Evolutionary conservation across 2,113 vertebrate genomes (phyloP), one percentile per base, ranked within the genome.

Genomic region (Hyaena hyaena): DNA sequence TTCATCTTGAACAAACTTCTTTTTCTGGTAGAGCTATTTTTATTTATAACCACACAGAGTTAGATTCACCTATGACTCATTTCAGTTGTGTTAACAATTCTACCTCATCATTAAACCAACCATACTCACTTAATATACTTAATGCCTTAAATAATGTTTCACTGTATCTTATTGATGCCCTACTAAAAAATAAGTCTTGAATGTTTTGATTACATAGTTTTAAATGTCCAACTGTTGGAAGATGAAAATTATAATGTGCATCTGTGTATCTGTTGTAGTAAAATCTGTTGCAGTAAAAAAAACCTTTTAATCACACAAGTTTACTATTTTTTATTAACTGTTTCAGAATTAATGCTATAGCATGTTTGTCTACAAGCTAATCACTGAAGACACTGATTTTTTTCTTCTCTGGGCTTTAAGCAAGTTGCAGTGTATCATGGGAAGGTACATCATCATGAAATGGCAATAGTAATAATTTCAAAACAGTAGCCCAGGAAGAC

Each of bases 101-200:
- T 74, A 95, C 87, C 43, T 97, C 24, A 95, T n/a, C 74, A 90
- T 89, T 96, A 80, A 97, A 89, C 50, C 76, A 97, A 35, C 77
- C 79, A 82, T 84, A 95, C 24, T 69, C 66, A 94, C 90, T 98
- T 98, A 48, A 66, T 90, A 68, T 71, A 61, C 35, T 98, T 93
- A 89, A 10, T 21, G 0, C 82, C 24, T 84, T 93, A 95, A 89
- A 48, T 43, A 81, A 66, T 65, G 15, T 74, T 23, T 77, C 31
- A 55, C 4, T 55, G 5, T 7, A 83, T 61, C 26, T 80, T 14
- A 84, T 35, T 5, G 92, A 79, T 77, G 48, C 4, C 53, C 87
- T 69, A 31, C 66, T 58, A 19, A 66, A 45, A 28, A 71, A 74
- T 35, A 63, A 65, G 65, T 26, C 16, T 74, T 7, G 11, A 58